phyloP scores from a whole-genome alignment of 2,113 vertebrate species.

The Mixornis gularis region DNA sequence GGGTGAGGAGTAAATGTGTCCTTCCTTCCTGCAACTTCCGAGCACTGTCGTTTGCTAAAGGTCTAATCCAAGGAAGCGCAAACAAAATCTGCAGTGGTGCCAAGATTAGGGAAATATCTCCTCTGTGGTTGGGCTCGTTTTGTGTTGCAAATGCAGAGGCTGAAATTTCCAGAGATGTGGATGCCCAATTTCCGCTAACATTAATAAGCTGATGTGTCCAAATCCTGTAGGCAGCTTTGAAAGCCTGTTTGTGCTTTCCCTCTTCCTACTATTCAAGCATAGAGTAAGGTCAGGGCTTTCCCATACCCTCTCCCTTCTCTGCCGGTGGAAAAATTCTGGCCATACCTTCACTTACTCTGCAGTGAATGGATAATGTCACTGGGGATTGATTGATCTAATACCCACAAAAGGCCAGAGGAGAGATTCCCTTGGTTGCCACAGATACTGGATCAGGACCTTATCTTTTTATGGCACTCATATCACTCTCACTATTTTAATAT shows the following conservation, averaged over 20 bases:
- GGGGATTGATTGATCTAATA: constrained; percentile 69
- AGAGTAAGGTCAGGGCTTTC: constrained; percentile 67
- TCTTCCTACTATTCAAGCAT: constrained; percentile 67
- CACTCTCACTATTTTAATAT: constrained; percentile 57
- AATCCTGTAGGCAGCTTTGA: constrained; percentile 68
- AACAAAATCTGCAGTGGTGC: constrained; percentile 49
- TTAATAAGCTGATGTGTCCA: constrained; percentile 68
- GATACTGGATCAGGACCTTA: constrained; percentile 68
- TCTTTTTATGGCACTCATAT: constrained; percentile 61
- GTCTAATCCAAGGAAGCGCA: constrained; percentile 61
- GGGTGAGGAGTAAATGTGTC: background rate
- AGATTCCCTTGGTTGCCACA: constrained; percentile 68
- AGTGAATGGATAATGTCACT: constrained; percentile 68
- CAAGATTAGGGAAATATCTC: constrained; percentile 64
- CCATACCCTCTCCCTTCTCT: constrained; percentile 67
- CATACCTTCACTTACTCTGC: constrained; percentile 66
- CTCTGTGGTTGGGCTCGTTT: constrained; percentile 55
- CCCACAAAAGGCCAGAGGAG: constrained; percentile 64
- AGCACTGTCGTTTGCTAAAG: constrained; percentile 27
- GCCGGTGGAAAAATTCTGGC: constrained; percentile 65
- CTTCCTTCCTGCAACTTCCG: background rate
- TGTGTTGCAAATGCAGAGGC: constrained; percentile 64
- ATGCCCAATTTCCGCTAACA: constrained; percentile 67
- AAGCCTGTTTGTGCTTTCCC: constrained; percentile 67
- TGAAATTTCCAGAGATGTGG: constrained; percentile 68